Evolutionary conservation across 1,140 invertebrate genomes (phyloP).

Genomic region (Coelopa frigida): DNA sequence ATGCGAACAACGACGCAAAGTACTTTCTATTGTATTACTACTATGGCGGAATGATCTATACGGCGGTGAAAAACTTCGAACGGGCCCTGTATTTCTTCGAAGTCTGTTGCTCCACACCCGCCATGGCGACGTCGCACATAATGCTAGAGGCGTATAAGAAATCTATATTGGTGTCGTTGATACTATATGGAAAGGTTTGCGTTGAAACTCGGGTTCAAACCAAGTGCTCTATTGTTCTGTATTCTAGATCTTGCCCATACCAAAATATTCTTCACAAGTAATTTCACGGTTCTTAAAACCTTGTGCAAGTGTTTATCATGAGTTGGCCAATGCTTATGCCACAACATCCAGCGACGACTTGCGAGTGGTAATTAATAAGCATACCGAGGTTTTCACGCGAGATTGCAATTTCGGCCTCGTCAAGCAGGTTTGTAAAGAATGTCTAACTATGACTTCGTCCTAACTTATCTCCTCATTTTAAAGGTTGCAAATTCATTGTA

Average conservation of each 20-base stretch:
- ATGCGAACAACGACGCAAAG: conserved; percentile 78
- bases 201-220: neutral
- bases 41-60: conserved; percentile 96
- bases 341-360: conserved; percentile 70
- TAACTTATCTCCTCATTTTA: conserved; percentile 13
- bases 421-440: conserved; percentile 53
- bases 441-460: neutral
- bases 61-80: conserved; percentile 86
- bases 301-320: conserved; percentile 83
- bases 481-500: conserved; percentile 81
- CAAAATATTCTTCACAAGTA: conserved; percentile 88
- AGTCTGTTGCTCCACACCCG: conserved; percentile 87
- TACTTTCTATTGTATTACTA: conserved; percentile 93
- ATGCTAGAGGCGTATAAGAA: conserved; percentile 97
- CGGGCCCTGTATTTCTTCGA: conserved; percentile 92
- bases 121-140: conserved; percentile 88
- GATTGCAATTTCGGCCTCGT: conserved; percentile 78
- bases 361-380: conserved; percentile 63
- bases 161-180: conserved; percentile 84
- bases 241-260: conserved; percentile 61
- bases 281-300: conserved; percentile 86
- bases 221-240: neutral
- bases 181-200: conserved; percentile 79
- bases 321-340: conserved; percentile 74
- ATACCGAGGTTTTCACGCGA: conserved; percentile 71